Conservation (phyloP, 2,888 invertebrate genomes). For the Polietes domitor region DNA sequence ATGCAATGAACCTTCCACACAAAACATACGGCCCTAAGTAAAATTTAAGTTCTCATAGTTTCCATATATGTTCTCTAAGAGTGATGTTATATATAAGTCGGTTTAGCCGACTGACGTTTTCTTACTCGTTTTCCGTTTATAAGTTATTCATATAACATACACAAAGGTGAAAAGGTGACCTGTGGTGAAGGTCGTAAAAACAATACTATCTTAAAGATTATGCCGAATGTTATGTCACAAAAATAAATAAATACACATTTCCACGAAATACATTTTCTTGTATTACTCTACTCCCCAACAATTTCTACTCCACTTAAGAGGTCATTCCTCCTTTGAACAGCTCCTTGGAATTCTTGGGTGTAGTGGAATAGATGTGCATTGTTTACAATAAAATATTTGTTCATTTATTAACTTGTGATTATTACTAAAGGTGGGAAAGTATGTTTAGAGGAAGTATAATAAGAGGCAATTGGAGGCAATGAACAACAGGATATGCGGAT, state of each 20-base stretch:
- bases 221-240: background rate
- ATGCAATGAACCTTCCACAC: too few species aligned
- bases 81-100: too few species aligned
- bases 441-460: background rate
- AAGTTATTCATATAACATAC: background rate
- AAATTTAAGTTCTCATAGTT: too few species aligned
- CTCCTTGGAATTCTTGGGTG: background rate
- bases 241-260: background rate
- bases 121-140: background rate
- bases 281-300: background rate
- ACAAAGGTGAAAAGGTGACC: background rate
- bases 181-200: background rate
- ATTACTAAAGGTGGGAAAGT: conserved; percentile 36
- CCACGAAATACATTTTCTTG: background rate
- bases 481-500: too few species aligned
- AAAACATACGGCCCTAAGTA: too few species aligned
- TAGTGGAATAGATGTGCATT: background rate
- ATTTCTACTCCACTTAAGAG: background rate
- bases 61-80: too few species aligned
- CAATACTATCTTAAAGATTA: background rate
- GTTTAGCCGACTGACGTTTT: too few species aligned
- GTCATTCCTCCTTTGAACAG: background rate
- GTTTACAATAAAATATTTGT: conserved; percentile 40
- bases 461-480: background rate
- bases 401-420: conserved; percentile 46